Percentiles rank a stretch among this genome's conserved stretches.
These are phyloP conservation scores for Syrmaticus mikado DNA, from an alignment of 2,113 vertebrate species.

Conservation along the genomic window DNA sequence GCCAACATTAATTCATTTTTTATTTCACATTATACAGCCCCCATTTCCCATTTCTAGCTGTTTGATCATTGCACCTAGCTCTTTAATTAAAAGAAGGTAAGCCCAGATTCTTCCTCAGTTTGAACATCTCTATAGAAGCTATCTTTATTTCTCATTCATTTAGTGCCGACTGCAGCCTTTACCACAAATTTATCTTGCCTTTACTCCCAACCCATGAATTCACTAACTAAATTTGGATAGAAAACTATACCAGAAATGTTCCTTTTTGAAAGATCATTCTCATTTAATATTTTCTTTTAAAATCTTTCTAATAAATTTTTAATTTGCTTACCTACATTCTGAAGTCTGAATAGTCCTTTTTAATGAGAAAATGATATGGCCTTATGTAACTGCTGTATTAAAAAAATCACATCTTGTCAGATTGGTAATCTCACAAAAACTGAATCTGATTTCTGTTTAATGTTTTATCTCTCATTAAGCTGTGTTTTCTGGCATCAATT, in stretches of 20 bases:
- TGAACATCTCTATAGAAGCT: neutral
- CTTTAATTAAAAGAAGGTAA: constrained; percentile 46
- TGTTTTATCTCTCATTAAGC: neutral
- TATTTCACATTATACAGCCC: neutral
- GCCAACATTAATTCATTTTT: constrained; percentile 2
- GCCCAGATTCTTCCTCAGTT: neutral
- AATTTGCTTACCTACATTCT: neutral
- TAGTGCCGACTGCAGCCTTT: neutral
- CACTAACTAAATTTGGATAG: neutral
- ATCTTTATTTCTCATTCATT: neutral
- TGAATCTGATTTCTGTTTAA: neutral
- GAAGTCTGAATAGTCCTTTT: neutral
- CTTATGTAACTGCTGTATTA: neutral
- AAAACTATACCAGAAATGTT: neutral
- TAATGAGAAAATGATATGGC: neutral
- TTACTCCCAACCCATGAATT: neutral
- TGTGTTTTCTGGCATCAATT: neutral
- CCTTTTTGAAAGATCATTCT: neutral
- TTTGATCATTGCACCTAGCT: constrained; percentile 54
- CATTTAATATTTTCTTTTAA: constrained; percentile 5
- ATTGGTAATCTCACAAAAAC: neutral
- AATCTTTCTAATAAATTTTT: neutral
- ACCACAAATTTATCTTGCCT: neutral
- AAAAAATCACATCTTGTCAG: neutral
- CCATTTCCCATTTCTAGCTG: neutral